A percentile compares a stretch with the other conserved stretches of the same genome.
phyloP scores from a whole-genome alignment of 2,888 invertebrate species.

The Deroplatys truncata region DNA sequence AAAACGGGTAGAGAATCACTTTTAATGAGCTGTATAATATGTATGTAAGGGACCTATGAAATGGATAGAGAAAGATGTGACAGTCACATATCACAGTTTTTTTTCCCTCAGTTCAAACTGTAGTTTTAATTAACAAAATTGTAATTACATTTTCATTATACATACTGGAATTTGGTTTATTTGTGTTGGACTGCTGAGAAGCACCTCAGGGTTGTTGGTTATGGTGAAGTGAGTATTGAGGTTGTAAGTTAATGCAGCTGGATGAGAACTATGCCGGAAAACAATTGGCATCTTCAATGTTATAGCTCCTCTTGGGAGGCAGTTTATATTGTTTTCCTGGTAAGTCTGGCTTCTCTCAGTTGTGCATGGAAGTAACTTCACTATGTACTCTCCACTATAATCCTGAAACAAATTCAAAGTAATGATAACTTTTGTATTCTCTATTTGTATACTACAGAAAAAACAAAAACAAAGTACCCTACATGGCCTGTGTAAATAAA shows the following conservation, averaged over 20 bases:
- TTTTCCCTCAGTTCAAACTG: too few species aligned
- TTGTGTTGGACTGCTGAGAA: background rate
- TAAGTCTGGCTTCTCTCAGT: background rate
- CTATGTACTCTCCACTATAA: background rate
- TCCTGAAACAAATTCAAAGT: background rate
- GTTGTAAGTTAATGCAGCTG: background rate
- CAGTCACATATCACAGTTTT: too few species aligned
- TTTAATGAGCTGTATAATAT: too few species aligned
- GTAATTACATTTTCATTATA: background rate
- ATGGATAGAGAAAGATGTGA: too few species aligned
- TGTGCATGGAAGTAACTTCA: conserved; percentile 1
- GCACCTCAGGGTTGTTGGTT: background rate
- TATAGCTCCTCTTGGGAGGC: background rate
- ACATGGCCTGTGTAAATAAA: too few species aligned
- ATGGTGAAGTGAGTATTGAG: background rate
- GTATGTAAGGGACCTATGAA: too few species aligned
- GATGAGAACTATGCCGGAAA: background rate
- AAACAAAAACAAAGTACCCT: too few species aligned
- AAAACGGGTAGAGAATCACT: too few species aligned
- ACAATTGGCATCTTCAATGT: background rate
- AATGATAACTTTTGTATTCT: too few species aligned
- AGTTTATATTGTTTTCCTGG: background rate
- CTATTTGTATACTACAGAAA: too few species aligned
- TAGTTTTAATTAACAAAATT: too few species aligned
- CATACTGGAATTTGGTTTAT: background rate